Evolutionary conservation across 2,113 vertebrate genomes (phyloP).

Genomic region (Crotalus tigris): DNA sequence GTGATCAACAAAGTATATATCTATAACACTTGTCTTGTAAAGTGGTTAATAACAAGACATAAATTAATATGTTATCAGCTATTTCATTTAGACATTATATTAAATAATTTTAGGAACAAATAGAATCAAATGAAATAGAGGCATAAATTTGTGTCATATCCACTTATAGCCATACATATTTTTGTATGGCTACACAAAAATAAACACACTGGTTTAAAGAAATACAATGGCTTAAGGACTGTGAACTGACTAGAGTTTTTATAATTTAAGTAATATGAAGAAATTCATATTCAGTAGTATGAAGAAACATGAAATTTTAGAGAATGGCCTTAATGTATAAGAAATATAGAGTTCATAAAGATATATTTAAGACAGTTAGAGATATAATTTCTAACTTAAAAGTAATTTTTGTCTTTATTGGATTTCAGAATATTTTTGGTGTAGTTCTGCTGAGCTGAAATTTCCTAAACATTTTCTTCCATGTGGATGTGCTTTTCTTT

Average conservation of each 20-base stretch:
- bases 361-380: neutral
- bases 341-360: neutral
- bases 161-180: neutral
- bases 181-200: neutral
- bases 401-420: neutral
- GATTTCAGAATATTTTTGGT: neutral
- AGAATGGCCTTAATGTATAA: neutral
- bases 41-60: conserved; percentile 6
- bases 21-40: conserved; percentile 6
- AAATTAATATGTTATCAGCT: conserved; percentile 16
- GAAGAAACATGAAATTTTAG: neutral
- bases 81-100: conserved; percentile 25
- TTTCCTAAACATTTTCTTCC: neutral
- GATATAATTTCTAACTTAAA: neutral
- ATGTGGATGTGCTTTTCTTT: neutral
- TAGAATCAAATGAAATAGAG: conserved; percentile 2
- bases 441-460: neutral
- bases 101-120: neutral
- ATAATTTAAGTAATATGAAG: neutral
- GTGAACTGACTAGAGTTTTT: fast-evolving
- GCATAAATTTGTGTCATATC: neutral
- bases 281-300: neutral
- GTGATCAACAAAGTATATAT: no score
- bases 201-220: conserved; percentile 4
- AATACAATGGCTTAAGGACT: neutral